Percentiles rank a stretch among this genome's conserved stretches.
Evolutionary conservation across 1,140 invertebrate genomes (phyloP).

Genomic region (Euura saliciscinereae): DNA sequence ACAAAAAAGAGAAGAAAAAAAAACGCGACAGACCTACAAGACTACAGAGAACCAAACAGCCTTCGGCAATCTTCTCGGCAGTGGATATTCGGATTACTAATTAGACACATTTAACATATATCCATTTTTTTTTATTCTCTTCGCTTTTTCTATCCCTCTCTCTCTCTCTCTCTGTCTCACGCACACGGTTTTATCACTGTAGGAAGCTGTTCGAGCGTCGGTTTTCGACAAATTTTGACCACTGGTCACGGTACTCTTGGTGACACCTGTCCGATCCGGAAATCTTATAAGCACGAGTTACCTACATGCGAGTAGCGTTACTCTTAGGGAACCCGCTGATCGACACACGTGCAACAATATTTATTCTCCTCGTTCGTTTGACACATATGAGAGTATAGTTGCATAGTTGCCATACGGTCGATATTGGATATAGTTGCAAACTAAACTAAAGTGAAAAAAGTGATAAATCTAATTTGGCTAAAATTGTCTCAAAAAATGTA

Average conservation of each 20-base stretch:
- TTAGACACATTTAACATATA: constrained; percentile 17
- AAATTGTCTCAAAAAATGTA: too few relatives aligned
- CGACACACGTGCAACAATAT: neutral
- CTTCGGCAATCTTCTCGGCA: constrained; percentile 27
- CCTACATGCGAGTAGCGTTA: neutral
- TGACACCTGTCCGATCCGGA: neutral
- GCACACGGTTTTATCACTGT: neutral
- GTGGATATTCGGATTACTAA: constrained; percentile 29
- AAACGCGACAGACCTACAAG: constrained; percentile 2
- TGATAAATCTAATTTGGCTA: too few relatives aligned
- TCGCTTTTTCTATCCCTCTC: neutral
- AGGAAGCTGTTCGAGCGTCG: neutral
- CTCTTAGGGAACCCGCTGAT: neutral
- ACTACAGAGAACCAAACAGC: constrained; percentile 23
- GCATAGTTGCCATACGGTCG: too few relatives aligned
- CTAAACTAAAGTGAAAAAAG: too few relatives aligned
- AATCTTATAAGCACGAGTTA: neutral
- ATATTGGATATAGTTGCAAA: too few relatives aligned
- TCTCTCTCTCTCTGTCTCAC: neutral
- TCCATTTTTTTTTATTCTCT: neutral
- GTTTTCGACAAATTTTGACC: neutral
- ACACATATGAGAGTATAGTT: too few relatives aligned
- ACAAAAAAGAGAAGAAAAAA: constrained; percentile 9
- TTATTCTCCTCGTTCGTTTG: too few relatives aligned
- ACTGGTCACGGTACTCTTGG: neutral